These are phyloP conservation scores for Trichogramma dendrolimi DNA, from an alignment of 2,888 invertebrate genomes.

Conservation along the genomic window DNA sequence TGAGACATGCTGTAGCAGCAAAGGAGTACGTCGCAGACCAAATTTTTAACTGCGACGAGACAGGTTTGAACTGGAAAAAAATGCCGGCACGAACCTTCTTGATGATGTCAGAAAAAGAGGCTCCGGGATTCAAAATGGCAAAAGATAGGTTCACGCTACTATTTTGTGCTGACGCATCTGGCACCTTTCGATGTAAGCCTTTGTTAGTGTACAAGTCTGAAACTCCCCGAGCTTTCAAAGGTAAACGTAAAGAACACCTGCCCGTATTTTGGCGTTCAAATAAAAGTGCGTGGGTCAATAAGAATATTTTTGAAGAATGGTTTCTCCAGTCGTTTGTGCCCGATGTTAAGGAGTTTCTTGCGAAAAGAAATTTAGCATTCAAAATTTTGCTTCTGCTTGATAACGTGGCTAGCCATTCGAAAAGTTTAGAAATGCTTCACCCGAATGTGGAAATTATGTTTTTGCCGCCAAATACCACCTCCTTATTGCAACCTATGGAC, in stretches of 20 bases:
- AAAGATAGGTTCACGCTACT: too few species aligned
- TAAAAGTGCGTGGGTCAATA: slow-evolving; percentile 22
- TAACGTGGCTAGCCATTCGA: not conserved
- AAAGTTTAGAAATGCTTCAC: not conserved
- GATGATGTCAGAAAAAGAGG: slow-evolving; percentile 14
- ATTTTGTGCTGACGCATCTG: too few species aligned
- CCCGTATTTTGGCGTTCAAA: too few species aligned
- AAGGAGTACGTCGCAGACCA: slow-evolving; percentile 17
- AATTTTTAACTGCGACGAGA: slow-evolving; percentile 29
- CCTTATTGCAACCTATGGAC: slow-evolving; percentile 9
- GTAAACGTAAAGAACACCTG: too few species aligned
- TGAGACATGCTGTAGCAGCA: slow-evolving; percentile 22
- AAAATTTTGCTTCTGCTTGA: slow-evolving; percentile 7
- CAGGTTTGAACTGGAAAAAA: slow-evolving; percentile 31
- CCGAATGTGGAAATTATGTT: slow-evolving; percentile 7
- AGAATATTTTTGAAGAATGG: slow-evolving; percentile 23
- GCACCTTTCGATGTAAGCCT: too few species aligned
- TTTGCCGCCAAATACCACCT: slow-evolving; percentile 10
- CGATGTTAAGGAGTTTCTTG: slow-evolving; percentile 3
- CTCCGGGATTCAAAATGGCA: too few species aligned
- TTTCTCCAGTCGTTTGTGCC: slow-evolving; percentile 28
- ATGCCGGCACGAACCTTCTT: slow-evolving; percentile 18
- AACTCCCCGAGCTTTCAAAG: too few species aligned
- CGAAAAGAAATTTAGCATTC: slow-evolving; percentile 6
- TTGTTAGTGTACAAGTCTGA: too few species aligned